Conservation (phyloP, 2,888 invertebrate species). For the Cryptocheilus praepositus region DNA sequence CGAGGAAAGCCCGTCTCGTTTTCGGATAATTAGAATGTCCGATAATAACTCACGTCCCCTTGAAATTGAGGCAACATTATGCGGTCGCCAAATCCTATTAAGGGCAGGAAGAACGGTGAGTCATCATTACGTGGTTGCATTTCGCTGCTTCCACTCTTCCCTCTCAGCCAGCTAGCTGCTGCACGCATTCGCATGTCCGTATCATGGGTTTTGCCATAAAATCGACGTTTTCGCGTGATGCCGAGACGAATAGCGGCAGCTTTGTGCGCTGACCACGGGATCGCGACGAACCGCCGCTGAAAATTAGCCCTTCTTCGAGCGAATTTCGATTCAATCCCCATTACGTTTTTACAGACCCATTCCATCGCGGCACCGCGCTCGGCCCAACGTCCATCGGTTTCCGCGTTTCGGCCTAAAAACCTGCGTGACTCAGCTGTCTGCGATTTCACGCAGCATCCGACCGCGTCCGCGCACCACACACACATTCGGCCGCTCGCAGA, state of each 20-base stretch:
- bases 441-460: conserved; percentile 29
- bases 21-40: conserved; percentile 7
- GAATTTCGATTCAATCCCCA: background rate
- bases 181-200: conserved; percentile 20
- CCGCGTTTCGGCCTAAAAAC: conserved; percentile 9
- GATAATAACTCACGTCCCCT: conserved; percentile 7
- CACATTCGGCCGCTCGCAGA: background rate
- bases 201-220: conserved; percentile 48
- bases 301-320: background rate
- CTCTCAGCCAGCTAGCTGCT: conserved; percentile 22
- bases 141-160: conserved; percentile 22
- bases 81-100: conserved; percentile 41
- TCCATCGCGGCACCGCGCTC: background rate
- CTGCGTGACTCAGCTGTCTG: conserved; percentile 35
- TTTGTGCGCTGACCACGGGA: background rate
- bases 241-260: background rate
- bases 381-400: background rate
- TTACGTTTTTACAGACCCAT: background rate
- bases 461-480: background rate
- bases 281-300: background rate
- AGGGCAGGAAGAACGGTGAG: conserved; percentile 48
- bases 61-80: conserved; percentile 23
- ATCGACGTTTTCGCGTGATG: background rate
- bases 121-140: conserved; percentile 40
- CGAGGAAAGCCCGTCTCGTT: background rate